These are phyloP conservation scores for Neopelma chrysocephalum DNA, from an alignment of 2,797 vertebrate species.

Conservation along the genomic window DNA sequence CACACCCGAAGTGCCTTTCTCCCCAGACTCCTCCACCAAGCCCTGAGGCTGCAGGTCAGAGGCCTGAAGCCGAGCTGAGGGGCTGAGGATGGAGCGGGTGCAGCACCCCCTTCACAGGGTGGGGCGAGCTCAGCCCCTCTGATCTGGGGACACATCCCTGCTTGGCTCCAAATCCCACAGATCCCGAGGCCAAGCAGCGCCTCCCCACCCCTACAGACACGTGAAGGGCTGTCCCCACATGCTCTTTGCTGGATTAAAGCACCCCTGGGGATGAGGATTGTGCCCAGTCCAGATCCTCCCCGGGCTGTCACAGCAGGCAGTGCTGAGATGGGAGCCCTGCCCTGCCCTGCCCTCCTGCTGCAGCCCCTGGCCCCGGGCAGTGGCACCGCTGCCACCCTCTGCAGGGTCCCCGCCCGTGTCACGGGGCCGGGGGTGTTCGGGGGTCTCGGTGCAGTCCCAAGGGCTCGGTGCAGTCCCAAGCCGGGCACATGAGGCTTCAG, in stretches of 20 bases:
- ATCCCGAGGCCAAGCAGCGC: neutral
- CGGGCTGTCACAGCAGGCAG: neutral
- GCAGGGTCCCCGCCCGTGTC: fast-evolving
- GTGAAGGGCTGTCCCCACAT: neutral
- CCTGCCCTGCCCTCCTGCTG: neutral
- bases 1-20: neutral
- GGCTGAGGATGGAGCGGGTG: fast-evolving
- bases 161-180: neutral
- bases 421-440: fast-evolving
- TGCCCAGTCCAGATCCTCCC: neutral
- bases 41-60: fast-evolving
- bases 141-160: neutral
- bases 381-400: no score
- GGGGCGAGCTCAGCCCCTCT: neutral
- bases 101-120: fast-evolving
- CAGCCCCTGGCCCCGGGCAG: neutral
- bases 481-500: neutral
- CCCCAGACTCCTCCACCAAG: neutral
- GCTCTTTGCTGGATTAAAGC: neutral
- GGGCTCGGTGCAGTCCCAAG: fast-evolving
- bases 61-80: neutral
- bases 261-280: fast-evolving
- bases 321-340: neutral
- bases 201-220: neutral
- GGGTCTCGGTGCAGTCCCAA: fast-evolving